phyloP scores from a whole-genome alignment of 2,888 invertebrate genomes.

The Sussaba pulchella region DNA sequence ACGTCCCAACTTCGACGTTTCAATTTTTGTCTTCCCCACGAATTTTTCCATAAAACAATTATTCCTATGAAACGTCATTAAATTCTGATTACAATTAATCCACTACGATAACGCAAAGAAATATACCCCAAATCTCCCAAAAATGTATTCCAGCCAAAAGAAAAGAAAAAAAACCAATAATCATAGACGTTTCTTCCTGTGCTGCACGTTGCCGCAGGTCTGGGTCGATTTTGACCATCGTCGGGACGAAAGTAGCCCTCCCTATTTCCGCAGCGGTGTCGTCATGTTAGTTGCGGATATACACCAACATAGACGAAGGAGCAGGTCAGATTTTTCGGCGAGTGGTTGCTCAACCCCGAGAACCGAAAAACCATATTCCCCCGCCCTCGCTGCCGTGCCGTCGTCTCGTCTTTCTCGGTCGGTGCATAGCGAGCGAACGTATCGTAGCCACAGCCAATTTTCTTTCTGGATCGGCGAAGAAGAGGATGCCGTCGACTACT shows the following conservation, averaged over 20 bases:
- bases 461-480: constrained; percentile 66
- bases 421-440: not conserved
- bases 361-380: constrained; percentile 12
- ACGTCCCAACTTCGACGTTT: no score
- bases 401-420: constrained; percentile 12
- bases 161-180: no score
- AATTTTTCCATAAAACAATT: no score
- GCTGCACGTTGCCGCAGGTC: not conserved
- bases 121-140: no score
- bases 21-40: no score
- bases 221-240: constrained; percentile 20
- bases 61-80: no score
- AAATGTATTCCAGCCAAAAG: no score
- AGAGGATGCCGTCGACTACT: constrained; percentile 38
- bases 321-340: constrained; percentile 66
- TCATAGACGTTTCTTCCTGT: no score
- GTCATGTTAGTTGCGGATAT: constrained; percentile 25
- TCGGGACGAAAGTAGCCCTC: constrained; percentile 22
- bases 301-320: constrained; percentile 31
- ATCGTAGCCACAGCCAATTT: constrained; percentile 65
- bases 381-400: no score
- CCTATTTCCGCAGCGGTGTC: constrained; percentile 17
- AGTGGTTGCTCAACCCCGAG: constrained; percentile 4
- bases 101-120: no score
- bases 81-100: no score